These are phyloP conservation scores for Lydus trimaculatus DNA, from an alignment of 2,888 invertebrate genomes.

Conservation along the genomic window DNA sequence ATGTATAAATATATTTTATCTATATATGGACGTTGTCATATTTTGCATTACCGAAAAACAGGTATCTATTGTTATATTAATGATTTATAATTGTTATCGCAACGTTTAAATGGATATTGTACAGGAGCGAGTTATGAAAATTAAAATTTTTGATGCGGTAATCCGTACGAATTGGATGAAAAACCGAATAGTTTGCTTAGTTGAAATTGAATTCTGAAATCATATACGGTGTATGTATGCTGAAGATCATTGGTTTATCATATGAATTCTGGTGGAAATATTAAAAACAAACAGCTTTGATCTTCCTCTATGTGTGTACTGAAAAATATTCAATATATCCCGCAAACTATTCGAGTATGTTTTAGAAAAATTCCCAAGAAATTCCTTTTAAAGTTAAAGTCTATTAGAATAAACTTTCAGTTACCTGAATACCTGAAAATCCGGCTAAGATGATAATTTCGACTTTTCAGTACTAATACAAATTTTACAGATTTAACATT, in stretches of 20 bases:
- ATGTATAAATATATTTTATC: slow-evolving; percentile 52
- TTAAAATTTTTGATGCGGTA: neutral
- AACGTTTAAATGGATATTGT: neutral
- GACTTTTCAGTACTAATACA: neutral
- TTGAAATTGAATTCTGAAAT: neutral
- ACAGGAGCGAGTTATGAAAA: neutral
- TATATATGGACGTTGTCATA: slow-evolving; percentile 47
- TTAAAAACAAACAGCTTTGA: slow-evolving; percentile 1
- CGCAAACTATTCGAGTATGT: neutral
- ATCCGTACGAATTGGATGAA: neutral
- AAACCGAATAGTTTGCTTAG: neutral
- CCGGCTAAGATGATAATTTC: neutral
- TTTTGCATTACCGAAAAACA: slow-evolving; percentile 9
- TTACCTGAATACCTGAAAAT: neutral
- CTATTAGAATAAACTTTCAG: neutral
- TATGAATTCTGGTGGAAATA: neutral
- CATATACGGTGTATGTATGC: neutral
- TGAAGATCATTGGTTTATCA: neutral
- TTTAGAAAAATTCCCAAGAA: neutral
- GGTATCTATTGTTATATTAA: neutral
- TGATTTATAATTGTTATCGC: neutral
- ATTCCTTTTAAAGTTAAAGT: neutral
- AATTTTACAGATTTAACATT: neutral
- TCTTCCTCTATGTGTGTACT: neutral
- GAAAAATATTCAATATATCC: slow-evolving; percentile 1